Conservation (phyloP, 2,113 vertebrate genomes). For the Spea multiplicata region DNA sequence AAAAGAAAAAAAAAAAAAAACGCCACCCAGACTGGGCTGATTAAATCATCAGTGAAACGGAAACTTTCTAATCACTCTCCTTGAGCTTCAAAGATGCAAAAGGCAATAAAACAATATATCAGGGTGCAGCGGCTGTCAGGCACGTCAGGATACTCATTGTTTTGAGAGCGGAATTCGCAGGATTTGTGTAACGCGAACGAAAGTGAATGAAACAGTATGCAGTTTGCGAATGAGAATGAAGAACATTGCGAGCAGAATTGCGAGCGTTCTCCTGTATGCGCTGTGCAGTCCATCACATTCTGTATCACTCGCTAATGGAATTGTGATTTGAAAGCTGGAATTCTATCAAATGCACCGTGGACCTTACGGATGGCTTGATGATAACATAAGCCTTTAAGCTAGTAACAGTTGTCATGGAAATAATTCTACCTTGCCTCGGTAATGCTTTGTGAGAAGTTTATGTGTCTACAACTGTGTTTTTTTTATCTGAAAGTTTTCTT, state of each 20-base stretch:
- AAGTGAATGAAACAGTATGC: not conserved
- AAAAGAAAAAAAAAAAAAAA: conserved; percentile 9
- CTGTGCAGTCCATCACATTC: conserved; percentile 20
- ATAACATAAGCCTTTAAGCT: conserved; percentile 42
- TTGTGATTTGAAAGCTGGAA: conserved; percentile 19
- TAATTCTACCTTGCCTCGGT: conserved; percentile 27
- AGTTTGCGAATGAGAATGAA: not conserved
- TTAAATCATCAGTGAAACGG: conserved; percentile 39
- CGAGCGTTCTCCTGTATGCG: not conserved
- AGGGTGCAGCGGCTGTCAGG: not conserved
- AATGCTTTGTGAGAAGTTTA: conserved; percentile 20
- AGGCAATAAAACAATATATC: conserved; percentile 35
- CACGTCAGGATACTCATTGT: not conserved
- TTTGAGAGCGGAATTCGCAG: not conserved
- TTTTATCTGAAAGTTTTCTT: not conserved
- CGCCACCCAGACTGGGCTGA: conserved; percentile 26
- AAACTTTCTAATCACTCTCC: conserved; percentile 44
- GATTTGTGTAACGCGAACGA: not conserved
- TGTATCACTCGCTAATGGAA: conserved; percentile 30
- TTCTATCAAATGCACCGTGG: conserved; percentile 17
- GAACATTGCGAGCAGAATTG: not conserved
- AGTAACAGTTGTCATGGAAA: conserved; percentile 45
- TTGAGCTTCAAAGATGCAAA: conserved; percentile 34
- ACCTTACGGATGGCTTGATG: conserved; percentile 19
- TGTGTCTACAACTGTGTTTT: conserved; percentile 4